phyloP scores from a whole-genome alignment of 2,888 invertebrate genomes.

The Pristionchus maxplancki region DNA sequence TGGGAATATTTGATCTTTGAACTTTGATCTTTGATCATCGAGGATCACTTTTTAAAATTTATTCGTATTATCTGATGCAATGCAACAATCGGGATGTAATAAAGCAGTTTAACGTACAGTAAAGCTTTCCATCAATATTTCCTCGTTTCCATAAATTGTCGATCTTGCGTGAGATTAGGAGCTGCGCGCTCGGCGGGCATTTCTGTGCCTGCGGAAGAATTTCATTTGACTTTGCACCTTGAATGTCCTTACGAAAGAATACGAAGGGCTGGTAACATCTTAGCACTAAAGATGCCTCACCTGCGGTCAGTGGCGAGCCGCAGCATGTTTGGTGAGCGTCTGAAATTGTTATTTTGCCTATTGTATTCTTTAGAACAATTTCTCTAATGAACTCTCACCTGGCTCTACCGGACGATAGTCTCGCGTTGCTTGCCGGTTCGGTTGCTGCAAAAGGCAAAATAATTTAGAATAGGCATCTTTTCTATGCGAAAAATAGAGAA shows the following conservation, averaged over 20 bases:
- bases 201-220: too few relatives aligned
- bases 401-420: not conserved
- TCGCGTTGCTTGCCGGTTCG: not conserved
- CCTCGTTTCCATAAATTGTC: too few relatives aligned
- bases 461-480: not conserved
- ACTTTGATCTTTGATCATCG: not conserved
- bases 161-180: too few relatives aligned
- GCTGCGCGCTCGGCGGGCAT: too few relatives aligned
- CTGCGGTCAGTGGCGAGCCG: not conserved
- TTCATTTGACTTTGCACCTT: too few relatives aligned
- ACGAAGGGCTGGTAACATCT: too few relatives aligned
- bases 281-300: too few relatives aligned
- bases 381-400: not conserved
- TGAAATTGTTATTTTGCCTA: not conserved
- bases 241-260: too few relatives aligned
- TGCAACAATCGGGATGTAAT: not conserved
- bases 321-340: not conserved
- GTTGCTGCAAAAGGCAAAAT: not conserved
- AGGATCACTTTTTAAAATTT: too few relatives aligned
- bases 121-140: too few relatives aligned
- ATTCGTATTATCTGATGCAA: not conserved
- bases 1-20: conserved; percentile 48
- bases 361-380: too few relatives aligned
- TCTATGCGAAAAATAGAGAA: not conserved
- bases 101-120: not conserved